Evolutionary conservation across 2,113 vertebrate species (phyloP).

Genomic region (Aspiorhynchus laticeps): DNA sequence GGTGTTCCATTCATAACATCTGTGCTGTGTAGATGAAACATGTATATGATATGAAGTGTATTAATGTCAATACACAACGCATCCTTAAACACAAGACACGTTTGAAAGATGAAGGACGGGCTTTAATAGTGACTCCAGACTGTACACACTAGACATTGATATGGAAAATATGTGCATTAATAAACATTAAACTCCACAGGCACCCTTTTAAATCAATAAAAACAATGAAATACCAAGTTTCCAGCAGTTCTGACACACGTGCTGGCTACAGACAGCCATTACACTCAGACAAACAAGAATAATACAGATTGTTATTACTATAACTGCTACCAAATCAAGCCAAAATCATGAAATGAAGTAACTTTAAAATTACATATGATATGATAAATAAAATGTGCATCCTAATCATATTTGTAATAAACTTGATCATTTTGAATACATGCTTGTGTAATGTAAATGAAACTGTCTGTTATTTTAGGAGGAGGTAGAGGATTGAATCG

Average conservation of each 20-base stretch:
- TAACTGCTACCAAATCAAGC: neutral
- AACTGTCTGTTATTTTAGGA: neutral
- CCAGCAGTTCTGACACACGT: neutral
- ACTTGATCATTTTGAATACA: neutral
- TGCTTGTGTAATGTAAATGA: neutral
- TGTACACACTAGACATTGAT: neutral
- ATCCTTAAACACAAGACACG: neutral
- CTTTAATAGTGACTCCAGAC: neutral
- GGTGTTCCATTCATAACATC: no score
- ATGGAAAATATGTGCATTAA: neutral
- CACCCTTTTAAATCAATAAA: neutral
- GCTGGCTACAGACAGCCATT: neutral
- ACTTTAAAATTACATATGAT: neutral
- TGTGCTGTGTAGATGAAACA: no score
- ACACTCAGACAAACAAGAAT: neutral
- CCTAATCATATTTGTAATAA: neutral
- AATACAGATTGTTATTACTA: neutral
- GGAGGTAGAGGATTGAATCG: neutral
- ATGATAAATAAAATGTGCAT: neutral
- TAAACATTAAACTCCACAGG: neutral
- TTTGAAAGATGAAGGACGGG: neutral
- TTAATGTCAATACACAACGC: neutral
- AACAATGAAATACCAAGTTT: neutral
- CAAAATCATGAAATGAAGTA: neutral
- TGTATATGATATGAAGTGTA: no score